Evolutionary conservation across 2,888 invertebrate species (phyloP), one percentile per base, ranked within the genome.

Genomic region (Torymus texanus): DNA sequence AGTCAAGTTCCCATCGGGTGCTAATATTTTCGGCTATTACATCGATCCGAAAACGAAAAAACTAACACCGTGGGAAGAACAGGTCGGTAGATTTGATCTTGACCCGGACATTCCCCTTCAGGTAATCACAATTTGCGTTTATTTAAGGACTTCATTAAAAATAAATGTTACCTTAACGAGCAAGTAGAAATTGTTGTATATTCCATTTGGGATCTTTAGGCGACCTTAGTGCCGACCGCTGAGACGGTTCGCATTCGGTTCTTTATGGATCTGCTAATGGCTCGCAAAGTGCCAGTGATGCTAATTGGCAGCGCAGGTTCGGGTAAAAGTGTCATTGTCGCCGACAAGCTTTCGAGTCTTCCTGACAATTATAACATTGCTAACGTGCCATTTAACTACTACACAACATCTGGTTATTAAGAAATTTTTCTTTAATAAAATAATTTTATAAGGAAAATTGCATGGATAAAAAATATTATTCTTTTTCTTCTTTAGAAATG

Each of bases 301-400:
- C 90, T 98, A 81, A 96, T 98, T 1, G 98, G 97, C 0, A 93
- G 93, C 18, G 96, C 97, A 0, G 98, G 98, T 2, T 95, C 96
- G 80, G 98, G 98, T 8, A 98, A 98, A 91, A 96, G 96, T 70
- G 97, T 98, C n/a, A 93, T 97, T 66, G 94, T 98, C 79, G 94
- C 94, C 58, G 96, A 97, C 80, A 97, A 97, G 88, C 92, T 98
- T 14, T 92, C 93, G 81, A 90, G 92, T 0, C 89, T 98, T 53
- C 91, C 95, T 0, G 95, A 96, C 11, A 94, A 94, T 59, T 98
- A 94, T 88, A 94, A 95, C 50, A 92, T 97, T 8, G 94, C 96
- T 10, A 97, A 97, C 90, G 97, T 97, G 14, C 97, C 98, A 0
- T 96, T 98, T 88, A 98, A 98, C 91, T 98, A 97, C 89, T 98